Conservation (phyloP, 1,140 invertebrate genomes). For the Panagrolaimus sp. region DNA sequence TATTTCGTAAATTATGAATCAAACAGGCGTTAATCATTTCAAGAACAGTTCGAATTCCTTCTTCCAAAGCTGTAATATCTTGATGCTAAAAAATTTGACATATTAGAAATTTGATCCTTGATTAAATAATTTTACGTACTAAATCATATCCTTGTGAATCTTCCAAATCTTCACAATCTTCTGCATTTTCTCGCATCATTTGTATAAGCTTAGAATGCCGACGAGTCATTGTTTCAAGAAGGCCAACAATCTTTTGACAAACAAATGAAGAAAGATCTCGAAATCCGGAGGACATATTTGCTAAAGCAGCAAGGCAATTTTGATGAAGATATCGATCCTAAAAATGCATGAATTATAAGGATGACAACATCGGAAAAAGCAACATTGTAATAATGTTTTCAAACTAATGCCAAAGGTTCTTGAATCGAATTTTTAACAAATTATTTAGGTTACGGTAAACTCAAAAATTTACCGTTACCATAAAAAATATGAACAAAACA, state of each 20-base stretch:
- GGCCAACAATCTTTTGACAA: constrained; percentile 70
- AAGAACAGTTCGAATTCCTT: constrained; percentile 73
- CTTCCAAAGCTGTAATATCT: constrained; percentile 88
- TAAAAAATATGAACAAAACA: constrained; percentile 44
- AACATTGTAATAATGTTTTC: too few relatives aligned
- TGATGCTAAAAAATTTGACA: constrained; percentile 65
- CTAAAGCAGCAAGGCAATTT: constrained; percentile 90
- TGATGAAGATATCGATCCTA: constrained; percentile 90
- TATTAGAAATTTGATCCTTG: too few relatives aligned
- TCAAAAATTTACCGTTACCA: too few relatives aligned
- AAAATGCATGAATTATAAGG: too few relatives aligned
- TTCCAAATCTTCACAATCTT: constrained; percentile 40
- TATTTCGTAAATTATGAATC: constrained; percentile 70
- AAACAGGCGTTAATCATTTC: constrained; percentile 47
- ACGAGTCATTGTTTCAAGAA: constrained; percentile 54
- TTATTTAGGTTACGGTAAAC: too few relatives aligned
- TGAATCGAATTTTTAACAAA: too few relatives aligned
- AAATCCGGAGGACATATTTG: constrained; percentile 95
- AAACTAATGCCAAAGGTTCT: too few relatives aligned
- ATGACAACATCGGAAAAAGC: too few relatives aligned
- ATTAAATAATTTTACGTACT: too few relatives aligned
- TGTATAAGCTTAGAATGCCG: constrained; percentile 49
- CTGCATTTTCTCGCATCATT: constrained; percentile 50
- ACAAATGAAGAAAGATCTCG: constrained; percentile 88
- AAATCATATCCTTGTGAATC: constrained; percentile 30